Evolutionary conservation across 53 echinoderm and acorn worm genomes (phyloP).

Genomic region (Henricia sp.): DNA sequence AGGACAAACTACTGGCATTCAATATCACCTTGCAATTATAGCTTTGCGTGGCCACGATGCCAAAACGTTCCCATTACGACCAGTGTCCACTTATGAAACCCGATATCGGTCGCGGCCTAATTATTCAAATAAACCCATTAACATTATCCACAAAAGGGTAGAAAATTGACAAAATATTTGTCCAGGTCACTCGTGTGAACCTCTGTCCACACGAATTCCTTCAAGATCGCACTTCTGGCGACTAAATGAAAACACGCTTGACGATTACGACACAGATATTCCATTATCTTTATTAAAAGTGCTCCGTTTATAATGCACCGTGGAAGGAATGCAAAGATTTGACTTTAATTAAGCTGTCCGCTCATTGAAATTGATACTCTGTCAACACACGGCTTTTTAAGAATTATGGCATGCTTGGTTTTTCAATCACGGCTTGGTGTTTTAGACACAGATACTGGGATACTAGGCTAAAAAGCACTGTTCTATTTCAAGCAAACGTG

Average conservation of each 20-base stretch:
- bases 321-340: too few species aligned
- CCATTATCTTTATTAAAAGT: constrained; percentile 10
- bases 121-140: not conserved
- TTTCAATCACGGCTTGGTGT: too few species aligned
- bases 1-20: too few species aligned
- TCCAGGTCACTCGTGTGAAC: constrained; percentile 1
- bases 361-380: not conserved
- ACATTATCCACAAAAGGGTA: not conserved
- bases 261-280: not conserved
- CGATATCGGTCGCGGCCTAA: not conserved
- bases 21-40: too few species aligned
- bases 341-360: not conserved
- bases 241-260: not conserved
- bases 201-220: not conserved
- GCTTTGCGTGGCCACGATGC: too few species aligned
- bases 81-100: not conserved
- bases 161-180: not conserved
- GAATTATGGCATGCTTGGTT: not conserved
- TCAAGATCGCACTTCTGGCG: not conserved
- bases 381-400: too few species aligned
- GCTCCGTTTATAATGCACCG: too few species aligned
- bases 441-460: too few species aligned
- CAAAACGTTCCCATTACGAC: too few species aligned
- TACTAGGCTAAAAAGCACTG: too few species aligned
- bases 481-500: too few species aligned